These are phyloP conservation scores for Drosophila mauritiana DNA, from an alignment of 1,140 invertebrate species.

Conservation along the genomic window DNA sequence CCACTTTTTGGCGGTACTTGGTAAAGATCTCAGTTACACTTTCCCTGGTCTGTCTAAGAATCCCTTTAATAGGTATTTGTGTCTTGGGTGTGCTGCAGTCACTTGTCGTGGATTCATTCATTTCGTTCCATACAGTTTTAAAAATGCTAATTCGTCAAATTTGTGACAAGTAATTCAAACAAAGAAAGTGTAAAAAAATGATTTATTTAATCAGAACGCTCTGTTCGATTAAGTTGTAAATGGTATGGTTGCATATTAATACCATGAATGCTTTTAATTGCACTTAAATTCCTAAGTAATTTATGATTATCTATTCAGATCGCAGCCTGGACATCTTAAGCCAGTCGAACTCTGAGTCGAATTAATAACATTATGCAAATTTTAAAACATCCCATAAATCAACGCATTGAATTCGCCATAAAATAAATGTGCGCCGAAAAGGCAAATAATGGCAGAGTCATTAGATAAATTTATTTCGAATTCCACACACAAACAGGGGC, in stretches of 20 bases:
- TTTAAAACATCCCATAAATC: constrained; percentile 40
- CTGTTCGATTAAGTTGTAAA: no score
- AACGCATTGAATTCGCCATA: constrained; percentile 26
- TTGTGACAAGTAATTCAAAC: background rate
- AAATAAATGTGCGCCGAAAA: constrained; percentile 37
- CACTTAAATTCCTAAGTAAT: background rate
- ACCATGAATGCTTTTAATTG: background rate
- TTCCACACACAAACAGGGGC: constrained; percentile 37
- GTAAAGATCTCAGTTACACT: constrained; percentile 2
- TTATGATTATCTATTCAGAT: background rate
- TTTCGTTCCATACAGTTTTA: background rate
- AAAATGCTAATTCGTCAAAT: background rate
- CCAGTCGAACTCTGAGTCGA: constrained; percentile 21
- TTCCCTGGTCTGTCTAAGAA: background rate
- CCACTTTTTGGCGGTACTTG: constrained; percentile 2
- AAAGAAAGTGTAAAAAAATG: background rate
- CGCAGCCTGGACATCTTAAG: constrained; percentile 8
- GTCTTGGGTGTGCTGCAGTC: background rate
- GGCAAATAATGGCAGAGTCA: constrained; percentile 57
- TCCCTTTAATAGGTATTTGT: background rate
- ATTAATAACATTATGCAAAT: constrained; percentile 60
- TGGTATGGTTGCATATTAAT: no score
- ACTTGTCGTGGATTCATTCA: fast-evolving
- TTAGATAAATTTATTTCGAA: constrained; percentile 54
- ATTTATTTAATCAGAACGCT: no score